A percentile compares a stretch with the other conserved stretches of the same genome.
These are phyloP conservation scores for Cheirogaleus major DNA, from an alignment of 2,797 vertebrate species.

Conservation along the genomic window DNA sequence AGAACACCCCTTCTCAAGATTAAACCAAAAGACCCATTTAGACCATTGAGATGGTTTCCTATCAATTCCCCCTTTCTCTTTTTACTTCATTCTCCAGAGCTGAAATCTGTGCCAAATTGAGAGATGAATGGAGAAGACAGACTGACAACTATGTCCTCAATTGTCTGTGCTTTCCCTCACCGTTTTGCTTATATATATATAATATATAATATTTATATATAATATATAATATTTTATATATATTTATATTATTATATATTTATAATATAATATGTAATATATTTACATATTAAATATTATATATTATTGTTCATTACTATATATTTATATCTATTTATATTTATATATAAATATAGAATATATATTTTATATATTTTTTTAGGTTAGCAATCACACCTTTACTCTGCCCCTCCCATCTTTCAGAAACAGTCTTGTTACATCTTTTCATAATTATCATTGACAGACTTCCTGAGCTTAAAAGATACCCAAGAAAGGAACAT, in stretches of 20 bases:
- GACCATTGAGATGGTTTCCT: background rate
- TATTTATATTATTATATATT: too few relatives aligned
- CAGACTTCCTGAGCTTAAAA: background rate
- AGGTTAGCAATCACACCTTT: background rate
- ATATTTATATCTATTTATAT: background rate
- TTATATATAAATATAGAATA: background rate
- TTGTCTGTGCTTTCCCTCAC: background rate
- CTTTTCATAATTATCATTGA: slow-evolving; percentile 17
- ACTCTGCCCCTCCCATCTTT: background rate
- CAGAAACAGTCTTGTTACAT: background rate
- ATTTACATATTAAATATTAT: too few relatives aligned
- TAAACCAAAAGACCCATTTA: background rate
- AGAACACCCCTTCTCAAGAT: background rate
- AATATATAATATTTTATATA: too few relatives aligned
- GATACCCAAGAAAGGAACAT: background rate
- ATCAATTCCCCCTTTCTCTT: background rate
- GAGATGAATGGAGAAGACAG: background rate
- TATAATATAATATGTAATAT: too few relatives aligned
- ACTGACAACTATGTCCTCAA: background rate
- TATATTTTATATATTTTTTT: background rate
- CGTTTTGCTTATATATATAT: background rate
- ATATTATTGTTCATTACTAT: too few relatives aligned
- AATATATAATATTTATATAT: too few relatives aligned
- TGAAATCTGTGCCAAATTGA: slow-evolving; percentile 15
- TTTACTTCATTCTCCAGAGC: background rate